Evolutionary conservation across 2,113 vertebrate species (phyloP).

Genomic region (Pimephales promelas): DNA sequence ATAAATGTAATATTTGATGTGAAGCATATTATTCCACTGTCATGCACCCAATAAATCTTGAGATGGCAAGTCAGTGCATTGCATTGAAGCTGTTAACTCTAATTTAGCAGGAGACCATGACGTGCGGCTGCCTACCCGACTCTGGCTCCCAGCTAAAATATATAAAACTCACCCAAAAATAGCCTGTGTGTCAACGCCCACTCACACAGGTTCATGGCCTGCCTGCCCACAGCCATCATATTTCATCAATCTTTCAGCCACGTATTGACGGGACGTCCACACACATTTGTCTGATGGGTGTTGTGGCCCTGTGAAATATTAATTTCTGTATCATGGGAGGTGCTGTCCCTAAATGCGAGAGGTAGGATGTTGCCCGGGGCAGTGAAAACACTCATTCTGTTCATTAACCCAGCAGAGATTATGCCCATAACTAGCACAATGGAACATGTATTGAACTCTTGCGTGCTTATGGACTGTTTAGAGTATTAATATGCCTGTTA

Average conservation of each 20-base stretch:
- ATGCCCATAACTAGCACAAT: slow-evolving; percentile 58
- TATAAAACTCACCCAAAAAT: slow-evolving; percentile 67
- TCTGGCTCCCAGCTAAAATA: slow-evolving; percentile 64
- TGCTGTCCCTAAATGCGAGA: slow-evolving; percentile 50
- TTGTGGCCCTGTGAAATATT: slow-evolving; percentile 72
- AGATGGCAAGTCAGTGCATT: slow-evolving; percentile 34
- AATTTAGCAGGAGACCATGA: slow-evolving; percentile 55
- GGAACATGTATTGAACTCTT: slow-evolving; percentile 59
- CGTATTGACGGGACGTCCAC: slow-evolving; percentile 77
- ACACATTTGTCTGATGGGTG: slow-evolving; percentile 73
- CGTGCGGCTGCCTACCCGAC: slow-evolving; percentile 44
- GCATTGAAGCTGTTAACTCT: slow-evolving; percentile 56
- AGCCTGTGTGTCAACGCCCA: slow-evolving; percentile 67
- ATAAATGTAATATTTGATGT: slow-evolving; percentile 5
- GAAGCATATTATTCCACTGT: slow-evolving; percentile 38
- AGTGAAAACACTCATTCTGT: slow-evolving; percentile 61
- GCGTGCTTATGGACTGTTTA: slow-evolving; percentile 25
- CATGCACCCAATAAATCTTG: slow-evolving; percentile 12
- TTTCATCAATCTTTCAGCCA: slow-evolving; percentile 74
- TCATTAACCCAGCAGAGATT: slow-evolving; percentile 65
- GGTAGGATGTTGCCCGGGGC: slow-evolving; percentile 63
- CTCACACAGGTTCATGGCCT: slow-evolving; percentile 66
- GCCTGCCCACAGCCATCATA: slow-evolving; percentile 69
- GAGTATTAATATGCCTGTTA: slow-evolving; percentile 1
- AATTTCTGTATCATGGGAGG: slow-evolving; percentile 70